Conservation (phyloP, 2,797 vertebrate genomes). For the Sebastiscus albofasciatus region DNA sequence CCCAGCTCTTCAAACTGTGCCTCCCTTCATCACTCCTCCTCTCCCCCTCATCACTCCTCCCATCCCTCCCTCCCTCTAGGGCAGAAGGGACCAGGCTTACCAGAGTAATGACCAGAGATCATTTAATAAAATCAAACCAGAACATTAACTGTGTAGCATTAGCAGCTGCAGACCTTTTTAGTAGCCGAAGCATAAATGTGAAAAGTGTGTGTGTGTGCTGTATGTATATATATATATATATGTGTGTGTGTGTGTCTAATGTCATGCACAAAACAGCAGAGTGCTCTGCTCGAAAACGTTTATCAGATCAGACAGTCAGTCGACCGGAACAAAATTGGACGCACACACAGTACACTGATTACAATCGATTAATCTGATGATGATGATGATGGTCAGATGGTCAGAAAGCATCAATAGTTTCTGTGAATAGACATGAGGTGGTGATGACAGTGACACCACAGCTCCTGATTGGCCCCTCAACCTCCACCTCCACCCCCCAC, state of each 20-base stretch:
- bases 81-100: conserved; percentile 35
- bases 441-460: conserved; percentile 3
- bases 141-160: conserved; percentile 11
- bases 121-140: conserved; percentile 49
- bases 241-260: conserved; percentile 30
- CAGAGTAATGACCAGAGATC: conserved; percentile 28
- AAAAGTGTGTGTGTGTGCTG: conserved; percentile 2
- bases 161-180: conserved; percentile 7
- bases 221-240: background rate
- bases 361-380: conserved; percentile 57
- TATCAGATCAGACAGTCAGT: conserved; percentile 66
- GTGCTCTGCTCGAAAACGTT: conserved; percentile 44
- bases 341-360: conserved; percentile 31
- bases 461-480: conserved; percentile 35
- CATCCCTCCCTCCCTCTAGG: conserved; percentile 3
- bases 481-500: background rate
- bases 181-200: background rate
- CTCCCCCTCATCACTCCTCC: conserved; percentile 34
- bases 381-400: background rate
- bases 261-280: conserved; percentile 35
- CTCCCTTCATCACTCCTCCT: conserved; percentile 57
- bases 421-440: conserved; percentile 22
- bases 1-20: conserved; percentile 50
- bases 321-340: conserved; percentile 55
- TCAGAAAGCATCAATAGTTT: conserved; percentile 23